Percentiles rank a stretch among this genome's conserved stretches.
Conservation (phyloP, 2,113 vertebrate genomes). For the Butorides virescens region DNA sequence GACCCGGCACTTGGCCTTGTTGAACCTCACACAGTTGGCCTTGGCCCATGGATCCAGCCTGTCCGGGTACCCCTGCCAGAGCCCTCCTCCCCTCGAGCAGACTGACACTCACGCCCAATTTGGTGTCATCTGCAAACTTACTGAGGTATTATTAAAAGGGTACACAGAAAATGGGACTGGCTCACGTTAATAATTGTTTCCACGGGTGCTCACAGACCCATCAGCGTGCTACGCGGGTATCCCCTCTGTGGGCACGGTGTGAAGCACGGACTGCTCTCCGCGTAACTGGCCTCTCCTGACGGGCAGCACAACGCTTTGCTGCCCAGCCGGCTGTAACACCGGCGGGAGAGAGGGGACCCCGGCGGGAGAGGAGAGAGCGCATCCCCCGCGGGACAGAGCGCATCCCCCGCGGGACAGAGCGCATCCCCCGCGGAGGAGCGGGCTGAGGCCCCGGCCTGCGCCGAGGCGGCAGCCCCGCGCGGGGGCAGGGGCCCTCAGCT, state of each 20-base stretch:
- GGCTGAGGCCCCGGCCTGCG: neutral
- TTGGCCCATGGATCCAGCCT: too few species aligned
- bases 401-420: too few species aligned
- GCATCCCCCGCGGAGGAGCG: too few species aligned
- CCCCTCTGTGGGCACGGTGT: accelerated
- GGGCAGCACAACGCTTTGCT: accelerated
- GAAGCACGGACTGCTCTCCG: accelerated
- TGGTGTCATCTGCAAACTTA: too few species aligned
- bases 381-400: accelerated
- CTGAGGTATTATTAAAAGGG: too few species aligned
- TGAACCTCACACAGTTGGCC: too few species aligned
- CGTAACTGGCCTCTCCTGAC: accelerated
- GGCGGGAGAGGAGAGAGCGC: too few species aligned
- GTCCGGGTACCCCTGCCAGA: too few species aligned
- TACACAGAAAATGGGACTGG: accelerated
- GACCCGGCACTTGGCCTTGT: too few species aligned
- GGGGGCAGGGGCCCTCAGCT: neutral
- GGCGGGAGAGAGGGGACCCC: accelerated
- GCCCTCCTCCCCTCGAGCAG: too few species aligned
- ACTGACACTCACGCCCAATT: too few species aligned
- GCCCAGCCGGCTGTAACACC: accelerated
- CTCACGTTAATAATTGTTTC: too few species aligned
- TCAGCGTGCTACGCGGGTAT: accelerated
- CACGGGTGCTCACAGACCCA: neutral
- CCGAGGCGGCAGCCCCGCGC: neutral